Percentiles rank a stretch among this genome's conserved stretches.
These are phyloP conservation scores for Trisateles emortualis DNA, from an alignment of 2,888 invertebrate genomes.

Conservation along the genomic window DNA sequence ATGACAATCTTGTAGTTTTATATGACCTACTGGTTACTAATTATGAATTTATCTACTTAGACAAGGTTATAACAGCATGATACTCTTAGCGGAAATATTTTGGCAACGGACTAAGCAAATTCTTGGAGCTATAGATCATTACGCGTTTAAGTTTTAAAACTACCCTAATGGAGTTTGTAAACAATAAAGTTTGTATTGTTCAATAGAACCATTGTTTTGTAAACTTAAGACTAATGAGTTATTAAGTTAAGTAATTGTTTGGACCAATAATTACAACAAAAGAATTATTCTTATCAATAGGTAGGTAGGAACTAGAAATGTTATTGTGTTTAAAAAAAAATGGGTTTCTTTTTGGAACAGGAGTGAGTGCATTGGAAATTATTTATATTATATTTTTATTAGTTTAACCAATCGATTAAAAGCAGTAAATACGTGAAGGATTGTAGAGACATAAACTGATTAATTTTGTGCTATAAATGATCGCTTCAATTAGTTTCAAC, in stretches of 20 bases:
- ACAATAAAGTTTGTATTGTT: slow-evolving; percentile 5
- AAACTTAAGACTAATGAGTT: slow-evolving; percentile 16
- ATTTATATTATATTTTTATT: slow-evolving; percentile 15
- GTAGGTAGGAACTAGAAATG: slow-evolving; percentile 11
- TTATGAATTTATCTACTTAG: slow-evolving; percentile 13
- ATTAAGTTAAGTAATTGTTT: slow-evolving; percentile 6
- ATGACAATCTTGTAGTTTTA: slow-evolving; percentile 45
- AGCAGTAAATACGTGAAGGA: slow-evolving; percentile 8
- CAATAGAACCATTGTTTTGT: slow-evolving; percentile 9
- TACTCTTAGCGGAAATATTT: slow-evolving; percentile 16
- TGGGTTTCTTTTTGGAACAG: background rate
- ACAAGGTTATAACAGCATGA: slow-evolving; percentile 26
- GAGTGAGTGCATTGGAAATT: background rate
- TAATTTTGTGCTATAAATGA: slow-evolving; percentile 16
- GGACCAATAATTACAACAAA: slow-evolving; percentile 8
- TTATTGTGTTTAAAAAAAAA: slow-evolving; percentile 15
- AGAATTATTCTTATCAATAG: slow-evolving; percentile 14
- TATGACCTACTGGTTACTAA: slow-evolving; percentile 41
- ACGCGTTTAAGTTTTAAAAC: background rate
- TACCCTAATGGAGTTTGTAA: slow-evolving; percentile 3
- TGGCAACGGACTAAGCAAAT: slow-evolving; percentile 7
- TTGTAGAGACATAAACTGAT: slow-evolving; percentile 17
- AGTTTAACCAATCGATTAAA: slow-evolving; percentile 12
- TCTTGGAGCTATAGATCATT: slow-evolving; percentile 1
- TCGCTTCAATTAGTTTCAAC: slow-evolving; percentile 18